A percentile compares a stretch with the other conserved stretches of the same genome.
These are phyloP conservation scores for Drosophila burlai DNA, from an alignment of 1,140 invertebrate species.

Conservation along the genomic window DNA sequence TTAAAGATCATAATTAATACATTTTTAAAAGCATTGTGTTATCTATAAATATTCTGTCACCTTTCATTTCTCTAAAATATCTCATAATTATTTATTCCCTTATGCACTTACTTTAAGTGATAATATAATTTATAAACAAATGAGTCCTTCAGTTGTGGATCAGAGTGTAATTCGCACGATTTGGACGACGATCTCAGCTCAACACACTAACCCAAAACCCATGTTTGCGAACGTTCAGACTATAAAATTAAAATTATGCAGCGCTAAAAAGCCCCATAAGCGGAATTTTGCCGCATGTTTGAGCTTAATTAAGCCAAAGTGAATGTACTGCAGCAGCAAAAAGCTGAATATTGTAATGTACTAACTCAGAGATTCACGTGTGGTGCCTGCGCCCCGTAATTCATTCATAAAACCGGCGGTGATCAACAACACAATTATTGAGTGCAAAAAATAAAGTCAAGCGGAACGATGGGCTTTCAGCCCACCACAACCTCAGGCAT, in stretches of 20 bases:
- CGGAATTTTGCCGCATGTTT: conserved; percentile 27
- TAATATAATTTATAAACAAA: no score
- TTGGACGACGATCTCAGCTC: no score
- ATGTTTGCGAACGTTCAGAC: not conserved
- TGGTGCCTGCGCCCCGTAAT: conserved; percentile 54
- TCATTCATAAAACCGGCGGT: conserved; percentile 69
- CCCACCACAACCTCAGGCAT: conserved; percentile 4
- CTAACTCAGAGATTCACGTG: conserved; percentile 27
- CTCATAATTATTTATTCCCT: not conserved
- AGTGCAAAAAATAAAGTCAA: conserved; percentile 58
- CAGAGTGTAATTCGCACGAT: no score
- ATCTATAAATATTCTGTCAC: not conserved
- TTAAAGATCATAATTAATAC: not conserved
- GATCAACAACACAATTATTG: conserved; percentile 48
- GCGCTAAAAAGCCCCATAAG: conserved; percentile 45
- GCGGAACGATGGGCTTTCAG: conserved; percentile 25
- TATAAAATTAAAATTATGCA: conserved; percentile 37
- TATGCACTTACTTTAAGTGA: not conserved
- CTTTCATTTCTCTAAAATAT: not conserved
- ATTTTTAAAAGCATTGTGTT: not conserved
- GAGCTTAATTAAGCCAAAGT: conserved; percentile 46
- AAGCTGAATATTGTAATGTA: conserved; percentile 15
- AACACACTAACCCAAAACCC: not conserved
- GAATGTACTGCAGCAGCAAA: conserved; percentile 52
- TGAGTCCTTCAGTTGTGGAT: no score